phyloP scores from a whole-genome alignment of 1,140 invertebrate genomes.

The Caerostris darwini region DNA sequence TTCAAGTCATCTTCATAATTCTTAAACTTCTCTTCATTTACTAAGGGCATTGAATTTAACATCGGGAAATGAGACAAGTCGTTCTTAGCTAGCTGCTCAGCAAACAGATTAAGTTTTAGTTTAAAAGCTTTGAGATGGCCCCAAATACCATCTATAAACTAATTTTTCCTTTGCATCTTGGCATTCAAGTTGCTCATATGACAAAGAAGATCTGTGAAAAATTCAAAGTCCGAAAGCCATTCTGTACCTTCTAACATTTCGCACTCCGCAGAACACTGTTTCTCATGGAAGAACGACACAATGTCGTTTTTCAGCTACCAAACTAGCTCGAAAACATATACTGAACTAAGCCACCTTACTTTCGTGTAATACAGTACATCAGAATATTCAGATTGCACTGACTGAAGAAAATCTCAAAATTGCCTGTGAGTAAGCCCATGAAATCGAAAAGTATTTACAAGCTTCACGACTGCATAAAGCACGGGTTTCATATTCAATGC shows the following conservation, averaged over 20 bases:
- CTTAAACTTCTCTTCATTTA: conserved; percentile 59
- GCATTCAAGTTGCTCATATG: conserved; percentile 38
- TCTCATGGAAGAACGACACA: conserved; percentile 17
- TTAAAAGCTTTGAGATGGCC: conserved; percentile 45
- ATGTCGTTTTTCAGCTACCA: too few relatives aligned
- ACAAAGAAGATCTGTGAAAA: conserved; percentile 24
- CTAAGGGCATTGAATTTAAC: conserved; percentile 48
- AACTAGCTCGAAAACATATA: too few relatives aligned
- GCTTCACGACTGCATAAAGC: conserved; percentile 52
- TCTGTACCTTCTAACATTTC: conserved; percentile 59
- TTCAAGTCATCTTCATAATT: conserved; percentile 35
- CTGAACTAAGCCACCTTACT: too few relatives aligned
- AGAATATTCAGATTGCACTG: conserved; percentile 37
- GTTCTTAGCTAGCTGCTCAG: conserved; percentile 43
- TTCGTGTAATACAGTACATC: not conserved
- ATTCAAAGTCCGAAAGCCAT: not conserved
- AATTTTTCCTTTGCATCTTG: conserved; percentile 24
- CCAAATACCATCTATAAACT: conserved; percentile 44
- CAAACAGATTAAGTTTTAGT: conserved; percentile 56
- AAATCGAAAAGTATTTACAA: conserved; percentile 49
- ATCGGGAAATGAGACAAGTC: conserved; percentile 31
- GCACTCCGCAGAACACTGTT: conserved; percentile 18
- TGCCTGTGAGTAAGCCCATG: conserved; percentile 17
- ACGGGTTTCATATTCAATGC: conserved; percentile 72
- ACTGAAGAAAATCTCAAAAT: conserved; percentile 37